These are phyloP conservation scores for Heliothis peltigera DNA, from an alignment of 2,888 invertebrate genomes.

Conservation along the genomic window DNA sequence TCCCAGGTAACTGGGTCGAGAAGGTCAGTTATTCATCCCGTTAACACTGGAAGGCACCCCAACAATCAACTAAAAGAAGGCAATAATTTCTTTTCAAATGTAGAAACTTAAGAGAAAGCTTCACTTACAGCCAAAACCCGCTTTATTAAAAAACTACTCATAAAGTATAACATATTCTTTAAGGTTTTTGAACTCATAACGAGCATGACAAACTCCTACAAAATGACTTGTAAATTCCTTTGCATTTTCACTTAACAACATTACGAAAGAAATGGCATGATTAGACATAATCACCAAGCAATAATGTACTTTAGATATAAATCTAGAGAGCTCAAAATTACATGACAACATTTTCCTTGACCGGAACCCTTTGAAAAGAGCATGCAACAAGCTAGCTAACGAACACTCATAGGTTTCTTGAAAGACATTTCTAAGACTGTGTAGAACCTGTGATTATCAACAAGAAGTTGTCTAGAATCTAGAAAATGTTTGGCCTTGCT, in stretches of 20 bases:
- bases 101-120: no score
- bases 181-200: no score
- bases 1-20: no score
- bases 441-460: conserved; percentile 29
- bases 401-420: conserved; percentile 26
- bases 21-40: no score
- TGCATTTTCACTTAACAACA: conserved; percentile 12
- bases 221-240: conserved; percentile 27
- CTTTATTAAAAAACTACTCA: no score
- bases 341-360: not conserved
- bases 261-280: conserved; percentile 13
- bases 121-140: no score
- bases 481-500: conserved; percentile 2
- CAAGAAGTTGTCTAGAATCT: conserved; percentile 17
- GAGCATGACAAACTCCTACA: not conserved
- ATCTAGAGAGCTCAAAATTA: conserved; percentile 21
- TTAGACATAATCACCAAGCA: not conserved
- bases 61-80: no score
- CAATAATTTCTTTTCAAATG: no score
- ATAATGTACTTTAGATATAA: conserved; percentile 28
- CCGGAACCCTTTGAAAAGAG: conserved; percentile 4
- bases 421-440: conserved; percentile 24
- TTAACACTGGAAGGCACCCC: no score
- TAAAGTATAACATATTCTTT: no score
- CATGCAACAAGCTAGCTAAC: conserved; percentile 45